Evolutionary conservation across 2,888 invertebrate species (phyloP), one percentile per base, ranked within the genome.

Genomic region (Dynastes maya): DNA sequence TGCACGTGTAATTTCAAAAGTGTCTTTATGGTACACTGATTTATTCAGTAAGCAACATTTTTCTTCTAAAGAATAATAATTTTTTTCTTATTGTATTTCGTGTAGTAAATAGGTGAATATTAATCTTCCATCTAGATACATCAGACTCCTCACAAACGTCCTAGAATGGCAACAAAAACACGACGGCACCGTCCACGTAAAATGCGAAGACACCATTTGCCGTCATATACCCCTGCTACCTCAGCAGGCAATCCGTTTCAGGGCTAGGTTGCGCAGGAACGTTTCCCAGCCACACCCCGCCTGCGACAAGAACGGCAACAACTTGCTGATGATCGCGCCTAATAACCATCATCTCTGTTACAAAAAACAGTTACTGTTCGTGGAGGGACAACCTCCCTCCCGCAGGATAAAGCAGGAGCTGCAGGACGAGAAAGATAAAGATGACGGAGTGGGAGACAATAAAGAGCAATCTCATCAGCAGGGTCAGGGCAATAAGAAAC

Each of bases 121-220:
- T 2, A 45, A 11, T 45, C 9, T 11, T 45, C 2, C 11, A 45
- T 8, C 2, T 87, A 94, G 94, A 85, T 98, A 98, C 88, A 98
- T 98, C 81, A 93, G 94, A 71, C 91, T 98, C 0, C 90, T 98
- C 32, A 94, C 94, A 80, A 95, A 94, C 85, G 96, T 98, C 0
- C 88, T 98, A 11, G 96, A 97, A 84, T 98, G 97, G 96, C 98
- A 98, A 89, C 95, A 91, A 81, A 84, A 86, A 45, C 89, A 89
- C 80, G 86, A 89, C 72, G 82, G 83, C 67, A 84, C 86, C 9
- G 85, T 86, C 53, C 88, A 88, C 80, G 85, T 90, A 78, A 93
- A 92, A 88, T 92, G 90, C 84, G 92, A 91, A 85, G 88, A 87
- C 72, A 80, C 83, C 8, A 86, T 85, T 85, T 90, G 83, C 4